Evolutionary conservation across 2,888 invertebrate genomes (phyloP).

Genomic region (Phyto melanocephala): DNA sequence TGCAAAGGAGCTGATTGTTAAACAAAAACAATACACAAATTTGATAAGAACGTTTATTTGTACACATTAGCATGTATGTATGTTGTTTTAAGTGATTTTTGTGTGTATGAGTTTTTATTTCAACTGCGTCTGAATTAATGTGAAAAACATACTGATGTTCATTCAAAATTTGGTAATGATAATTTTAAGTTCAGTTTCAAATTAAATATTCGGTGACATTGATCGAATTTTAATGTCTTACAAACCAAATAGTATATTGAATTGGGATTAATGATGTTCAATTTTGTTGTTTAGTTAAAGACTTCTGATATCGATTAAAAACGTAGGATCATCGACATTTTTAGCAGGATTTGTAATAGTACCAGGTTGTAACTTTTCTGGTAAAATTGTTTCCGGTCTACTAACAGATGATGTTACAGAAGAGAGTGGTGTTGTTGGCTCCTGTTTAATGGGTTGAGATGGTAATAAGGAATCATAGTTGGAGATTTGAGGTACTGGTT

Average conservation of each 20-base stretch:
- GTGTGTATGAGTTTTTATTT: not conserved
- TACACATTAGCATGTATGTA: not conserved
- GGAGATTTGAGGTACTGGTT: not conserved
- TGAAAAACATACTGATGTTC: too few species aligned
- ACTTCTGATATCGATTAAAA: slow-evolving; percentile 20
- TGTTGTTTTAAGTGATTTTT: not conserved
- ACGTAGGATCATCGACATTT: not conserved
- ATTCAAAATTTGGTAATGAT: slow-evolving; percentile 18
- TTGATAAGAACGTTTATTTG: too few species aligned
- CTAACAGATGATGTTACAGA: not conserved
- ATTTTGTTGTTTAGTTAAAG: not conserved
- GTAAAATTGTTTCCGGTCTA: not conserved
- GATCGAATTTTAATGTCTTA: slow-evolving; percentile 1
- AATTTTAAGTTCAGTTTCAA: not conserved
- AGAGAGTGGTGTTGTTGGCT: not conserved
- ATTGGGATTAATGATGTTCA: not conserved
- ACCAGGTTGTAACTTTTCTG: not conserved
- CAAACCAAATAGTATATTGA: not conserved
- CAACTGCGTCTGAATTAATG: not conserved
- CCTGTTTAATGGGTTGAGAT: not conserved
- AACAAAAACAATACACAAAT: too few species aligned
- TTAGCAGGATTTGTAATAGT: slow-evolving; percentile 23
- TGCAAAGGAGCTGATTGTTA: too few species aligned
- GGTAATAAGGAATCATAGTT: not conserved
- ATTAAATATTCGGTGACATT: not conserved